Conservation (phyloP, 2,888 invertebrate species). For the Spatulosminthurus flaviceps region DNA sequence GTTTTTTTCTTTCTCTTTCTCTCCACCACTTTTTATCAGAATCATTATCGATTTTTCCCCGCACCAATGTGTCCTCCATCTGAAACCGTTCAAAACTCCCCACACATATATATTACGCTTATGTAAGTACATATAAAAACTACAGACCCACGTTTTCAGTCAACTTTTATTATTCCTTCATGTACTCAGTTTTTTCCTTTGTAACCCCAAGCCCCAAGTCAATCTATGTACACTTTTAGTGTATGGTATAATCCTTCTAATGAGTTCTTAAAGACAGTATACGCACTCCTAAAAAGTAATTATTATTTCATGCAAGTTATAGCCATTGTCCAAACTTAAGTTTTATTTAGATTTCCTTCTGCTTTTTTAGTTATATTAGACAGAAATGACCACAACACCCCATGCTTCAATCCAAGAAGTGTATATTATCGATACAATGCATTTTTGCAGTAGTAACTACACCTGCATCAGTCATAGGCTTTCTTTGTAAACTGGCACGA, state of each 20-base stretch:
- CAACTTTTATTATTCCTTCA: background rate
- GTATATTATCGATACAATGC: too few relatives aligned
- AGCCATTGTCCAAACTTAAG: background rate
- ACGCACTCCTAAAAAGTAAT: background rate
- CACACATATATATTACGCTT: background rate
- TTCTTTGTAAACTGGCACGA: too few relatives aligned
- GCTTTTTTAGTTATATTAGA: background rate
- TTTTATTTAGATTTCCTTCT: constrained; percentile 28
- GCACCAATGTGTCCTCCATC: constrained; percentile 36
- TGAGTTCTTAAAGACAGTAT: too few relatives aligned
- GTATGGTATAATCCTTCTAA: too few relatives aligned
- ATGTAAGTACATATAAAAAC: background rate
- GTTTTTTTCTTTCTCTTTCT: constrained; percentile 27
- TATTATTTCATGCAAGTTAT: constrained; percentile 31
- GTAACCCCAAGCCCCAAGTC: too few relatives aligned
- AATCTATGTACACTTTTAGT: too few relatives aligned
- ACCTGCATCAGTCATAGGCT: too few relatives aligned
- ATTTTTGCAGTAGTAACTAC: too few relatives aligned
- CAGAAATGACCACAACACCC: background rate
- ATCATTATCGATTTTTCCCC: constrained; percentile 45
- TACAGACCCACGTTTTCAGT: background rate
- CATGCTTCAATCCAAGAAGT: background rate
- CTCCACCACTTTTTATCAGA: constrained; percentile 42
- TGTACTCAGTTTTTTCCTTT: background rate
- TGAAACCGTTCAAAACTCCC: constrained; percentile 1